phyloP scores from a whole-genome alignment of 2,888 invertebrate species.

The Acleris sparsana region DNA sequence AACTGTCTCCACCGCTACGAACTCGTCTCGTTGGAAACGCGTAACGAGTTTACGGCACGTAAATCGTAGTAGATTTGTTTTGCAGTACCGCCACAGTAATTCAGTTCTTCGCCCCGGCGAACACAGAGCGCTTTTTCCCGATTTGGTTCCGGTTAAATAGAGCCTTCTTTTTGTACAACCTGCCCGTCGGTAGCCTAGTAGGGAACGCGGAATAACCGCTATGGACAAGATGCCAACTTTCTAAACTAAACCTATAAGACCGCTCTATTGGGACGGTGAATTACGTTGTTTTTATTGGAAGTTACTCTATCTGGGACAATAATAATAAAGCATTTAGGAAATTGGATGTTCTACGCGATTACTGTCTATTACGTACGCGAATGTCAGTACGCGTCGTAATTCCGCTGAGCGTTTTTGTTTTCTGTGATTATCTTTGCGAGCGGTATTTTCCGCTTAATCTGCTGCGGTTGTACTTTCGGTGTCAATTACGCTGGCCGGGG shows the following conservation, averaged over 20 bases:
- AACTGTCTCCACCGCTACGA: constrained; percentile 51
- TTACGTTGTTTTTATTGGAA: constrained; percentile 77
- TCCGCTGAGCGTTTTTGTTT: constrained; percentile 58
- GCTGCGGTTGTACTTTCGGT: constrained; percentile 72
- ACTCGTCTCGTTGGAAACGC: constrained; percentile 70
- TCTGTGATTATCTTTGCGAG: constrained; percentile 52
- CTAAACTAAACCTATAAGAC: constrained; percentile 79
- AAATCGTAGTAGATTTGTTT: constrained; percentile 81
- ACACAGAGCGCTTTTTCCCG: constrained; percentile 73
- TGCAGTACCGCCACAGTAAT: constrained; percentile 72
- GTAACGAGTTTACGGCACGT: constrained; percentile 82
- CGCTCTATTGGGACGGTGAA: constrained; percentile 67
- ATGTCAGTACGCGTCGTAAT: constrained; percentile 41
- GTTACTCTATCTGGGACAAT: constrained; percentile 58
- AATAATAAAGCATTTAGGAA: constrained; percentile 70
- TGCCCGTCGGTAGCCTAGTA: constrained; percentile 67
- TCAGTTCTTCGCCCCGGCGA: constrained; percentile 68
- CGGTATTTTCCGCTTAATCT: constrained; percentile 64
- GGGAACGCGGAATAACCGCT: constrained; percentile 76
- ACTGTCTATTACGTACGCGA: constrained; percentile 57
- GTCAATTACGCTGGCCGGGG: constrained; percentile 75
- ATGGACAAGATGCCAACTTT: constrained; percentile 81
- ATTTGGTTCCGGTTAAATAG: constrained; percentile 71
- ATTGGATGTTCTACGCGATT: constrained; percentile 60
- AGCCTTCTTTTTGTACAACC: constrained; percentile 73